Base-by-base conservation (phyloP, 2,113 vertebrate genomes). In the Gymnarchus niloticus region DNA sequence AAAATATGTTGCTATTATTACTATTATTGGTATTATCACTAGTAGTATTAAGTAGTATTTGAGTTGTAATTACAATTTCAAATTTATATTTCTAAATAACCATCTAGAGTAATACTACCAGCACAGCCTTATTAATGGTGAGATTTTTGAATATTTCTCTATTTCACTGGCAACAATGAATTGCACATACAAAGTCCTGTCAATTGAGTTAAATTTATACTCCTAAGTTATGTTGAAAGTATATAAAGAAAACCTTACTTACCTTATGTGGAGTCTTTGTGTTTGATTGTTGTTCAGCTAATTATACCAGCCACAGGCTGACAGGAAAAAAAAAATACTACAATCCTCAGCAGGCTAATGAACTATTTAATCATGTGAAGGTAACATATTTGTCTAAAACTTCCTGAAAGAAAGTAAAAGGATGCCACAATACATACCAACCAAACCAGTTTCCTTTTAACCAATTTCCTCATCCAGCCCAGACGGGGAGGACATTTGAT, bases 391-490 rank as follows among this genome's bases (percentile, higher is more conserved):
- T 73, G 33, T 73, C 14, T 17, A 73, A 33, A 73, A 73, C 65
- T 73, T 73, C 65, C 65, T 73, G 65, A 73, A 73, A 73, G 65
- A 19, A 0, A 7, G 33, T 73, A 73, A 73, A 33, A 28, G 41
- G 17, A 6, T 17, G 14, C 65, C 65, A 37, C 41, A 33, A 33
- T 73, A 73, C 65, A 33, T 73, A 73, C 65, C 65, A 73, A 41
- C 65, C 65, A 73, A 73, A 73, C 65, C 65, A 73, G 65, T 73
- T 73, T 73, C 65, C 65, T 41, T 73, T 73, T 73, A 73, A 73
- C 65, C 65, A 73, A 19, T 73, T 73, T 73, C 65, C 65, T 73
- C 19, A 73, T 73, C 33, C 41, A 33, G 65, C 28, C 33, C 65
- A 73, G 33, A 41, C 33, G 33, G 28, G 52, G 65, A 73, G 41